These are phyloP conservation scores for Pantala flavescens DNA, from an alignment of 1,140 invertebrate species.

Conservation along the genomic window DNA sequence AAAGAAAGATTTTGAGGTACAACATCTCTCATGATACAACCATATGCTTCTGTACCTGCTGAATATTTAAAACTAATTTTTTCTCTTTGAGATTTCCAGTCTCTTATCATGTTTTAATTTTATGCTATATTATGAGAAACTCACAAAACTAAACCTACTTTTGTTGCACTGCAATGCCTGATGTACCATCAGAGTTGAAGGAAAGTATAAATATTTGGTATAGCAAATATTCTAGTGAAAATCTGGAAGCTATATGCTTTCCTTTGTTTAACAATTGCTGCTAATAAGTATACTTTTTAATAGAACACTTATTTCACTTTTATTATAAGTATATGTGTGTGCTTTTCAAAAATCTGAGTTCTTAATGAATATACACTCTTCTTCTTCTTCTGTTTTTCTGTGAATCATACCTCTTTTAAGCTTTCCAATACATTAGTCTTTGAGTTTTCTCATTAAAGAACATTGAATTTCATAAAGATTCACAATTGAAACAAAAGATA, in stretches of 20 bases:
- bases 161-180: conserved; percentile 7
- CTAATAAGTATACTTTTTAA: background rate
- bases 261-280: background rate
- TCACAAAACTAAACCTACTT: conserved; percentile 7
- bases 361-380: background rate
- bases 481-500: no score
- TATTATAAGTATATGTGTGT: background rate
- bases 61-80: conserved; percentile 6
- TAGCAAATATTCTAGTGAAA: background rate
- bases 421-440: no score
- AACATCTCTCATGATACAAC: background rate
- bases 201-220: background rate
- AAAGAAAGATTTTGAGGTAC: conserved; percentile 93
- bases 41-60: background rate
- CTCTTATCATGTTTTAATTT: background rate
- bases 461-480: no score
- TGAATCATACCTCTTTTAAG: background rate
- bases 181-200: background rate
- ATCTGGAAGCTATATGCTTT: background rate
- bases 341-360: background rate
- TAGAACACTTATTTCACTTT: background rate
- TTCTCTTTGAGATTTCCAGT: background rate
- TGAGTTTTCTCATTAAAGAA: no score
- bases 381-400: background rate
- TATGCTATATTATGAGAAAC: conserved; percentile 2